Evolutionary conservation across 2,888 invertebrate species (phyloP).

Genomic region (Sarcophaga carnaria): DNA sequence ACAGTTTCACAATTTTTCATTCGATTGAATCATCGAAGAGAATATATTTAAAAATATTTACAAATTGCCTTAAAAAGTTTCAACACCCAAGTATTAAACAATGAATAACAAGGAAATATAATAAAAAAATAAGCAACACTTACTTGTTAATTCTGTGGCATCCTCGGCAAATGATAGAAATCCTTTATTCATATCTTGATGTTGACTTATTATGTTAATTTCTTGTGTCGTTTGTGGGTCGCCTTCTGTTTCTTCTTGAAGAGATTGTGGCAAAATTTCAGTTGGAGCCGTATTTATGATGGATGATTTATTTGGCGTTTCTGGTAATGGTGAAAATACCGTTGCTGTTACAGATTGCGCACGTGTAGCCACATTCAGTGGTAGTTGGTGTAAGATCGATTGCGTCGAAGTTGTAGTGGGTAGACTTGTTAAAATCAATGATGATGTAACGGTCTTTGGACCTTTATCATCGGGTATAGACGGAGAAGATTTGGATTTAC

Average conservation of each 20-base stretch:
- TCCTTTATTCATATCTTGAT: slow-evolving; percentile 96
- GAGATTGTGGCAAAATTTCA: slow-evolving; percentile 69
- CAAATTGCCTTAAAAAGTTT: not conserved
- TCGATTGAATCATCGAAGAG: too few relatives aligned
- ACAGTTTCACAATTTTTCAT: too few relatives aligned
- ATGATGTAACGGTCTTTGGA: slow-evolving; percentile 64
- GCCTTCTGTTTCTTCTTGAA: slow-evolving; percentile 65
- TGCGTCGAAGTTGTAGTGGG: slow-evolving; percentile 66
- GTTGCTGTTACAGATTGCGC: slow-evolving; percentile 77
- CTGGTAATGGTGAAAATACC: slow-evolving; percentile 75
- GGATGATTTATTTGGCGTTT: slow-evolving; percentile 65
- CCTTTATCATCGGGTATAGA: slow-evolving; percentile 54
- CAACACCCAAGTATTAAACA: not conserved
- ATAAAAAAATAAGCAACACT: slow-evolving; percentile 82
- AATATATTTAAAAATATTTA: too few relatives aligned
- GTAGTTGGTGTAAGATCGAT: slow-evolving; percentile 58
- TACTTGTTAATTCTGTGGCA: slow-evolving; percentile 92
- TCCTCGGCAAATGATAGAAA: slow-evolving; percentile 94
- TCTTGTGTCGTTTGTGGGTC: slow-evolving; percentile 16
- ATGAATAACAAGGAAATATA: not conserved
- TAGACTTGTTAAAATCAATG: slow-evolving; percentile 57
- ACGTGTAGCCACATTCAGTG: slow-evolving; percentile 71
- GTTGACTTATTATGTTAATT: slow-evolving; percentile 85
- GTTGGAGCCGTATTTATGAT: slow-evolving; percentile 64
- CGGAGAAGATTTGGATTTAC: slow-evolving; percentile 52